Evolutionary conservation across 2,888 invertebrate species (phyloP).

Genomic region (Heliconius ethilla): DNA sequence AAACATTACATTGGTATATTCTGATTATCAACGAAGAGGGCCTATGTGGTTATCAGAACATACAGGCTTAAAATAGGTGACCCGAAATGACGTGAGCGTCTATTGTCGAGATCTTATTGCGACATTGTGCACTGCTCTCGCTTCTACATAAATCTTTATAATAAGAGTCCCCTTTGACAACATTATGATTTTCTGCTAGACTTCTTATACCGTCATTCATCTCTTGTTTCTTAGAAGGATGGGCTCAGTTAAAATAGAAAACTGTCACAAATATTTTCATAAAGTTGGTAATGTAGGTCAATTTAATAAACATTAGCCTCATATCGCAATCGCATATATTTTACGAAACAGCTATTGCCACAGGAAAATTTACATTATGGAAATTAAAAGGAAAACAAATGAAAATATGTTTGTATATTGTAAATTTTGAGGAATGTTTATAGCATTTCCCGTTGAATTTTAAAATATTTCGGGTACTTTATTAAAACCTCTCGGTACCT

Average conservation of each 20-base stretch:
- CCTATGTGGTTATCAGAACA: conserved; percentile 37
- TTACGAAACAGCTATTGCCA: background rate
- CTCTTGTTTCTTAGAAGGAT: background rate
- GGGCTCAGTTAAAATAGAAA: background rate
- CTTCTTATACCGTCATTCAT: background rate
- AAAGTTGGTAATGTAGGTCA: background rate
- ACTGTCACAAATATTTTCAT: background rate
- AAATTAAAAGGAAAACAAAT: background rate
- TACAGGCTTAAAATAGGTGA: conserved; percentile 52
- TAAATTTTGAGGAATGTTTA: background rate
- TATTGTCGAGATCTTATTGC: conserved; percentile 50
- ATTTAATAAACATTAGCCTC: background rate
- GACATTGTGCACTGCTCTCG: conserved; percentile 32
- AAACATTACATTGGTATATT: conserved; percentile 41
- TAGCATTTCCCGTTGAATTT: background rate
- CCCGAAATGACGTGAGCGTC: conserved; percentile 50
- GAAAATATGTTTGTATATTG: background rate
- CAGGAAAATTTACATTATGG: too few species aligned
- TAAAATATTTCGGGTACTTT: background rate
- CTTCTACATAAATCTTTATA: conserved; percentile 29
- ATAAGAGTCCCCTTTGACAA: background rate
- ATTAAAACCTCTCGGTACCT: too few species aligned
- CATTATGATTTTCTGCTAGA: background rate
- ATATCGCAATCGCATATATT: background rate
- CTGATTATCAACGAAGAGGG: conserved; percentile 39